Percentiles rank a stretch among this genome's conserved stretches.
phyloP scores from a whole-genome alignment of 1,140 invertebrate species.

The Zaprionus ghesquierei region DNA sequence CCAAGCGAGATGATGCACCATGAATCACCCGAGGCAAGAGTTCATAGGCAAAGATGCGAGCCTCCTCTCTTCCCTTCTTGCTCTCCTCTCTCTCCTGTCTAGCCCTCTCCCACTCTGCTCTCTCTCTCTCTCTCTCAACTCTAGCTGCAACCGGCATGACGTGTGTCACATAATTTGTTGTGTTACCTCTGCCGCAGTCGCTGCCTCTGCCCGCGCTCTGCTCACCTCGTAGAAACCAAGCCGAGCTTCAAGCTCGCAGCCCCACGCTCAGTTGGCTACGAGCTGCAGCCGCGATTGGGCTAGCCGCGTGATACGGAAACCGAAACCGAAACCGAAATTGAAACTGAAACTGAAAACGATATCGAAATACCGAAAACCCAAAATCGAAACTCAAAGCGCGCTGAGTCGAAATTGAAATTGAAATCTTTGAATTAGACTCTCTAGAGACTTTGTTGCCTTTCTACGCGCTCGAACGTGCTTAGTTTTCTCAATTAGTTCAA shows the following conservation, averaged over 20 bases:
- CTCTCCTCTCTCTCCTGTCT: not conserved
- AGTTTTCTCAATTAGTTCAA: slow-evolving; percentile 70
- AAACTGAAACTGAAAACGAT: slow-evolving; percentile 25
- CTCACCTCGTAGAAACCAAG: slow-evolving; percentile 27
- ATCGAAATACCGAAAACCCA: not conserved
- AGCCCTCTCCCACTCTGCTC: not conserved
- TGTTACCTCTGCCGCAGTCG: not conserved
- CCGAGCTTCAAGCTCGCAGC: slow-evolving; percentile 17
- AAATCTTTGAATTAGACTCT: slow-evolving; percentile 20
- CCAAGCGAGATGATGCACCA: not conserved
- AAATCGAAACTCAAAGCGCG: not conserved
- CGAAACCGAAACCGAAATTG: slow-evolving; percentile 14
- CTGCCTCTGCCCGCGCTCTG: slow-evolving; percentile 5
- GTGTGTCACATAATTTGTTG: slow-evolving; percentile 18
- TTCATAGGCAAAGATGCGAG: slow-evolving; percentile 6
- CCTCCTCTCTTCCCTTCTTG: no score
- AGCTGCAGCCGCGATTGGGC: slow-evolving; percentile 74
- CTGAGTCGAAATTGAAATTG: not conserved
- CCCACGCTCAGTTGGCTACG: slow-evolving; percentile 66
- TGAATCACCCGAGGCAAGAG: slow-evolving; percentile 32
- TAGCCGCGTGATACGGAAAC: slow-evolving; percentile 66
- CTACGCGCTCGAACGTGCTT: slow-evolving; percentile 54
- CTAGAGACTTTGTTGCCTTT: slow-evolving; percentile 26
- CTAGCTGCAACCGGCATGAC: slow-evolving; percentile 41
- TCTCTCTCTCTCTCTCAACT: not conserved